A percentile compares a stretch with the other conserved stretches of the same genome.
Evolutionary conservation across 2,113 vertebrate species (phyloP).

Genomic region (Vicugna pacos): DNA sequence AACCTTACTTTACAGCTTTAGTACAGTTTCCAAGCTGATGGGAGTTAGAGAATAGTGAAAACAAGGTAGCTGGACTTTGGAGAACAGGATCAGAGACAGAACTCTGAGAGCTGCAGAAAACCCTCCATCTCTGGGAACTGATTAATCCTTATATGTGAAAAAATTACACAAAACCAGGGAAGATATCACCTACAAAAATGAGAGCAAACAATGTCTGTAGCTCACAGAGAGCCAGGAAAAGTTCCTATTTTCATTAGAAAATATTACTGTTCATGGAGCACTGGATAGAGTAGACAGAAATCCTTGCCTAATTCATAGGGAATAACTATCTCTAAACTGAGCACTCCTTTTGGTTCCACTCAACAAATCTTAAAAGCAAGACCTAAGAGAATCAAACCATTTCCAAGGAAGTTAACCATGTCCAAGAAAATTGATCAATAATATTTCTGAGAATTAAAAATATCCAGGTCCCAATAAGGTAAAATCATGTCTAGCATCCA

Average conservation of each 20-base stretch:
- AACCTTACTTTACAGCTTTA: neutral
- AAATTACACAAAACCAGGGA: neutral
- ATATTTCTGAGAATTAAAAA: neutral
- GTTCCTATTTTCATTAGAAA: neutral
- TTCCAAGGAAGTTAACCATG: neutral
- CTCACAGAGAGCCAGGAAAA: neutral
- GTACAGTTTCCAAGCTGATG: neutral
- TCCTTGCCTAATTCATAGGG: neutral
- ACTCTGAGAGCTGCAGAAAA: neutral
- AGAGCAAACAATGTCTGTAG: neutral
- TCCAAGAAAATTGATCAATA: neutral
- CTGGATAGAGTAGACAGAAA: neutral
- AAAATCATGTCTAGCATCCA: neutral
- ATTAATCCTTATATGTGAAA: neutral
- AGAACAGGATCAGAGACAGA: neutral
- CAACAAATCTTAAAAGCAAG: neutral
- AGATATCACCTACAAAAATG: neutral
- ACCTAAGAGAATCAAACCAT: neutral
- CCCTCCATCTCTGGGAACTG: neutral
- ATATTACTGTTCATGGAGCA: neutral
- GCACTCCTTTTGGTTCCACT: neutral
- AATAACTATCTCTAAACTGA: neutral
- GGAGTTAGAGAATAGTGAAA: neutral
- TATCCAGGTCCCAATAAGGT: neutral
- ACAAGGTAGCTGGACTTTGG: neutral